Percentiles rank a stretch among this genome's conserved stretches.
Evolutionary conservation across 2,888 invertebrate genomes (phyloP).

Genomic region (Melieria omissa): DNA sequence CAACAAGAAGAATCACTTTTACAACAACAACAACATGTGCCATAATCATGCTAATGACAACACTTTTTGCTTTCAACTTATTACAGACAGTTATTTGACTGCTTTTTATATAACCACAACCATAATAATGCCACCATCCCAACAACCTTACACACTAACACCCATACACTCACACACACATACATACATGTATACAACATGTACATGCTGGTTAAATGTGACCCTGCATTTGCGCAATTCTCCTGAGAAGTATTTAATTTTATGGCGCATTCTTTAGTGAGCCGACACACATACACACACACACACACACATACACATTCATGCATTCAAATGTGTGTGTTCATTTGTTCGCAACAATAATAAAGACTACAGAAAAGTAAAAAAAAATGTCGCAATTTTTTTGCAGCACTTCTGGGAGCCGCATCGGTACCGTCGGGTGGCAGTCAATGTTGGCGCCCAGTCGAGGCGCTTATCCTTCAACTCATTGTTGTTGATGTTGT

Average conservation of each 20-base stretch:
- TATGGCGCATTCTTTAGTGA: conserved; percentile 55
- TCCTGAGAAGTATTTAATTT: conserved; percentile 62
- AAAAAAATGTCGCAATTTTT: conserved; percentile 40
- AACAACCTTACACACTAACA: background rate
- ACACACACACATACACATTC: background rate
- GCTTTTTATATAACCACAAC: conserved; percentile 10
- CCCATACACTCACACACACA: background rate
- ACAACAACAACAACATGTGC: conserved; percentile 10
- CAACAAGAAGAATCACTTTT: background rate
- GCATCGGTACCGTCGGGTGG: conserved; percentile 45
- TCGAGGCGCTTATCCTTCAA: background rate
- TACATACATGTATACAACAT: background rate
- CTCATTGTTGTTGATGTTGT: background rate
- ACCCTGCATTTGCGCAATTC: conserved; percentile 46
- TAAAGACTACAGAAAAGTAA: conserved; percentile 29
- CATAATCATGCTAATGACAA: conserved; percentile 23
- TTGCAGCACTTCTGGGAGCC: conserved; percentile 59
- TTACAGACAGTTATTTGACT: conserved; percentile 24
- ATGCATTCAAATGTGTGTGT: conserved; percentile 15
- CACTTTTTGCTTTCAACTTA: conserved; percentile 22
- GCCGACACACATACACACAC: background rate
- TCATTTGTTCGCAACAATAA: conserved; percentile 29
- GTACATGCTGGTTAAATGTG: background rate
- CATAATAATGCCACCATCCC: conserved; percentile 10
- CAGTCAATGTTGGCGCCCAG: conserved; percentile 1